Conservation (phyloP, 2,797 vertebrate species). For the Lophotriccus pileatus region DNA sequence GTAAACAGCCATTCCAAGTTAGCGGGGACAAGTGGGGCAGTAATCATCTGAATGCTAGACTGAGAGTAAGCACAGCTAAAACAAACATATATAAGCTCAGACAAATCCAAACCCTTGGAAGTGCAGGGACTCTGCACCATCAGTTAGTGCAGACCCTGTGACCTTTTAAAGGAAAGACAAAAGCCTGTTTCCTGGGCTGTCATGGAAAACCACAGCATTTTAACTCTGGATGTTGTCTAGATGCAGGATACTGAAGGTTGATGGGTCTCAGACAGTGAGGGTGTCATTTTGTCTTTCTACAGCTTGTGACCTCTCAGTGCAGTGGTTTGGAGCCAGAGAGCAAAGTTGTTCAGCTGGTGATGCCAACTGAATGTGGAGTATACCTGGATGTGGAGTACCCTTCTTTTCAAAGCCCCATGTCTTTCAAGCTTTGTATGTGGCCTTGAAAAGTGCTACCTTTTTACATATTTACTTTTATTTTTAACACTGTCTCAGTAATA, state of each 20-base stretch:
- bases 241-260: neutral
- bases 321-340: neutral
- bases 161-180: neutral
- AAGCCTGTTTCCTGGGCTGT: neutral
- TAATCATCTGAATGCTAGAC: neutral
- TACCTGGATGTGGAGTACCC: neutral
- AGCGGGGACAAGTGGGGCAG: neutral
- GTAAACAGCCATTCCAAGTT: neutral
- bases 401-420: neutral
- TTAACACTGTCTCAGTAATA: neutral
- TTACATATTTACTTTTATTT: neutral
- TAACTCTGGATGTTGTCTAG: neutral
- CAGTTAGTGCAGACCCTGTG: neutral
- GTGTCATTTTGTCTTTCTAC: neutral
- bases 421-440: neutral
- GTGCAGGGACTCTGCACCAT: neutral
- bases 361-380: no score
- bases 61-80: neutral
- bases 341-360: neutral
- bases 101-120: neutral
- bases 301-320: neutral
- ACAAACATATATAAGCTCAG: neutral
- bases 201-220: neutral
- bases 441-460: conserved; percentile 8
- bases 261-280: neutral